phyloP scores from a whole-genome alignment of 2,113 vertebrate species.

The Actenoides lindsayi region DNA sequence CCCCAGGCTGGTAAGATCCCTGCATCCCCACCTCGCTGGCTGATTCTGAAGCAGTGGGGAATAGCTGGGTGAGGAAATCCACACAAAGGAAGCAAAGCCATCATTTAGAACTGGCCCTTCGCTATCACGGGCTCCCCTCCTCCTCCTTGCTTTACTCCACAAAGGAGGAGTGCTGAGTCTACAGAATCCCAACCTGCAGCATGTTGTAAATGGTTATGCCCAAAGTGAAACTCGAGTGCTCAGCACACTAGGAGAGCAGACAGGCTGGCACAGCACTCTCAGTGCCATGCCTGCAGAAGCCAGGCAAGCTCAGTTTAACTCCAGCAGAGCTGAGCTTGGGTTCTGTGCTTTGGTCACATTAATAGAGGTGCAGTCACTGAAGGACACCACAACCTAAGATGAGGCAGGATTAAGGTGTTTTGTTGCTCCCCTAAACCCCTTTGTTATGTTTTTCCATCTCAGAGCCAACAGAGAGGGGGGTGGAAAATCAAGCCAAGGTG shows the following conservation, averaged over 20 bases:
- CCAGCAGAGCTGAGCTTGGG: not conserved
- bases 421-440: rapidly evolving
- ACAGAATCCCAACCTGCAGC: not conserved
- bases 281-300: not conserved
- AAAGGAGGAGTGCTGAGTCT: not conserved
- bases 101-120: not conserved
- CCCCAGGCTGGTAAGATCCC: not conserved
- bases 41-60: not conserved
- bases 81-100: not conserved
- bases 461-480: not conserved
- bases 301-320: not conserved
- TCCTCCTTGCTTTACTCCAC: not conserved
- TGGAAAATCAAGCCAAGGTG: not conserved
- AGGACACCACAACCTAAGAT: not conserved
- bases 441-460: not conserved
- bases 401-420: not conserved
- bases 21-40: not conserved
- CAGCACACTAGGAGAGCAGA: not conserved
- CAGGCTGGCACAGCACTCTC: not conserved
- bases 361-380: not conserved
- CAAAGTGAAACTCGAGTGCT: not conserved
- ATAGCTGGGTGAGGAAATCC: not conserved
- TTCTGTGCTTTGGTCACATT: not conserved
- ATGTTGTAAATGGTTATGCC: not conserved
- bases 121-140: not conserved